These are phyloP conservation scores for Diadumene lineata DNA, from an alignment of 92 coral and sea anemone genomes.

Conservation along the genomic window DNA sequence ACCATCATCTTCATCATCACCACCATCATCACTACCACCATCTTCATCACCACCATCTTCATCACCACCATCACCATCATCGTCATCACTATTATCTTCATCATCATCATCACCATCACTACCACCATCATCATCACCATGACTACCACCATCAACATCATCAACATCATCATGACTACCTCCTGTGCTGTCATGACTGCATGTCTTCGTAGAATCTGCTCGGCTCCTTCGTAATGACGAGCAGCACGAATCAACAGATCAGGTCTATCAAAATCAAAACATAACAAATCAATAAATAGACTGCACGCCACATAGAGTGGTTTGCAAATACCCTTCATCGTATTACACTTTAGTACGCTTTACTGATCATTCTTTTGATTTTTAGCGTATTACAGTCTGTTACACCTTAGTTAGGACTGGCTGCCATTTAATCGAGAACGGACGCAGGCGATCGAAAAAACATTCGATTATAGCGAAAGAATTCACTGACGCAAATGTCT, in stretches of 20 bases:
- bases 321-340: no score
- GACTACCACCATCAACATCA: not conserved
- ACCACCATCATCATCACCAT: not conserved
- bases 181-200: conserved; percentile 87
- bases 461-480: no score
- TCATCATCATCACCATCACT: not conserved
- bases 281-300: not conserved
- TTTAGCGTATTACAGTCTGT: no score
- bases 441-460: no score
- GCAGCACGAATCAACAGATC: conserved; percentile 94
- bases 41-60: not conserved
- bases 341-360: no score
- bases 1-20: not conserved
- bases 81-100: not conserved
- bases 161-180: conserved; percentile 41
- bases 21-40: not conserved
- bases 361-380: no score
- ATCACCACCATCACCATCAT: not conserved
- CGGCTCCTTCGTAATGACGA: conserved; percentile 97
- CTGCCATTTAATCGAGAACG: no score
- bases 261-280: conserved; percentile 43
- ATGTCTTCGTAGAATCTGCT: conserved; percentile 82
- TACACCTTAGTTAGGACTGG: no score
- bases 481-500: no score
- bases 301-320: not conserved